Evolutionary conservation across 2,113 vertebrate species (phyloP), one percentile per base, ranked within the genome.

Genomic region (Podarcis muralis): DNA sequence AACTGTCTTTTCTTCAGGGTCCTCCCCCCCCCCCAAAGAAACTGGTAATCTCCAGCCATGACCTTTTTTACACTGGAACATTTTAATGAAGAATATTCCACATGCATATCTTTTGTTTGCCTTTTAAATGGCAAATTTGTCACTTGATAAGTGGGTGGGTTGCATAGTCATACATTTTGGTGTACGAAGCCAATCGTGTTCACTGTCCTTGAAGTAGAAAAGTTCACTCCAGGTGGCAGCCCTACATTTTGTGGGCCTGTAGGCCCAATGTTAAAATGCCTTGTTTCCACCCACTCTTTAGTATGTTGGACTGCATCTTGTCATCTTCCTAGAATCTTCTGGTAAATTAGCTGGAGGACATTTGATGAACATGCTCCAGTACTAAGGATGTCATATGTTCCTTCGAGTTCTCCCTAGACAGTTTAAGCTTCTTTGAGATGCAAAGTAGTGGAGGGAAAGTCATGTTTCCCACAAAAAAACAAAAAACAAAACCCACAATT

Each of bases 341-440:
- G 82, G 48, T 69, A 43, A 43, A 40, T 1, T n/a, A 66, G 74
- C 15, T 15, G 0, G 0, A 90, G 76, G 75, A 83, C 74, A 77
- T n/a, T 40, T 84, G 84, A 71, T 76, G 88, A 90, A 89, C 71
- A 78, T 86, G 69, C 71, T 59, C 66, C 5, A 74, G 80, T 89
- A 89, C 30, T 0, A 0, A 0, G 0, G 40, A 66, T 84, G 74
- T 89, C 88, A 88, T 77, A 86, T 25, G 32, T 89, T 79, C 85
- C 75, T 76, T 82, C 83, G 0, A 0, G 84, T 87, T 81, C 68
- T 68, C 69, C 86, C 0, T 65, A 37, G 0, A 1, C 0, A 3
- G 71, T 66, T 76, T 0, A 0, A 74, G 1, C 0, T 81, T 90
- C 71, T 84, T 32, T 77, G 80, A 0, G 0, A 13, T 59, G 6